Evolutionary conservation across 2,888 invertebrate genomes (phyloP), one percentile per base, ranked within the genome.

Genomic region (Tetragonisca angustula): DNA sequence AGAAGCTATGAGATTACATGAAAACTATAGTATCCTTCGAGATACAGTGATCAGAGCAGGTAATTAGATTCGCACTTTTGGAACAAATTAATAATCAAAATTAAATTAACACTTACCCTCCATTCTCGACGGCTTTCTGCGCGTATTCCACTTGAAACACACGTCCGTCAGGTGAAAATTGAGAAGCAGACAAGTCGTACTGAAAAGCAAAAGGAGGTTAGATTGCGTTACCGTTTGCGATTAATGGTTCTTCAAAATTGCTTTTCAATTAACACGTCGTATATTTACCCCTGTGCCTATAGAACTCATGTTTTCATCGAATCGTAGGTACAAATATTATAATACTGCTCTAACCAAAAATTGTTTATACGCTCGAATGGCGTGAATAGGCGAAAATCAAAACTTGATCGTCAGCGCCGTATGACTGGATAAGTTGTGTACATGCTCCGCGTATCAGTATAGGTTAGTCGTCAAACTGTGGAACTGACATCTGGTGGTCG

Each of bases 91-190:
- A 21, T 11, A 43, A 61, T 27, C 24, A 70, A 49, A 59, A 61
- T 36, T 5, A 32, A 13, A 13, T 21, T 1, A 49, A 79, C 17
- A 74, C 36, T 93, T 94, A 96, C 96, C 99, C 99, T 93, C 98
- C 98, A 93, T 98, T 98, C 95, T 99, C 99, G 2, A 99, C 99
- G 6, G 99, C 99, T 95, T 99, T 99, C 77, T 98, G 98, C 5
- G 99, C 99, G 95, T 99, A 99, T 95, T 99, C 99, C 2, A 99
- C 99, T 96, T 99, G 99, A 95, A 99, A 99, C 56, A 99, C 99
- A 91, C 99, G 96, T 17, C 99, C 99, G 94, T 99, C 99, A 4
- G 99, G 99, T 3, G 99, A 99, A 95, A 99, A 99, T 96, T 99
- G 99, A 64, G 99, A 99, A n/a, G 99, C 99, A 83, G 99, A 99